A percentile compares a stretch with the other conserved stretches of the same genome.
phyloP scores from a whole-genome alignment of 1,140 invertebrate genomes.

The Venturia canescens region DNA sequence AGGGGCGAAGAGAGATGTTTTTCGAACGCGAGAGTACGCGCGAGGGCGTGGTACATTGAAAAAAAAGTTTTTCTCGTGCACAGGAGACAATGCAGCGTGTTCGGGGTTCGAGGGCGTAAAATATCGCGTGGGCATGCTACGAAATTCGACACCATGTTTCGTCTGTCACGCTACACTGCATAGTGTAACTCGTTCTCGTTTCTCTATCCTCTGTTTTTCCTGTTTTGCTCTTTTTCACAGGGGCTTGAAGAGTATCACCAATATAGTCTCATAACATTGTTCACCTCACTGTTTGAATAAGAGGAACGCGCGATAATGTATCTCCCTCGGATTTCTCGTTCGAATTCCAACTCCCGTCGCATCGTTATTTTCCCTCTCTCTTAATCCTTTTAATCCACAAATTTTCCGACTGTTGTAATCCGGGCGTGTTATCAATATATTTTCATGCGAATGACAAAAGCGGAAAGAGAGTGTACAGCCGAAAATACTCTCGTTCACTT shows the following conservation, averaged over 20 bases:
- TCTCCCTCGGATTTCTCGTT: background rate
- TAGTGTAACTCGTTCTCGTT: background rate
- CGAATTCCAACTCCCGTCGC: background rate
- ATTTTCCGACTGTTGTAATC: background rate
- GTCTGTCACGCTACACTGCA: conserved; percentile 20
- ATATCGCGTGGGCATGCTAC: conserved; percentile 38
- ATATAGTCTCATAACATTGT: background rate
- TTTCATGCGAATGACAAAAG: conserved; percentile 1
- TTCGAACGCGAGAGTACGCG: background rate
- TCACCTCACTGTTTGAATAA: background rate
- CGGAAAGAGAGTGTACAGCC: background rate
- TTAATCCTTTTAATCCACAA: conserved; percentile 19
- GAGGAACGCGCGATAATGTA: background rate
- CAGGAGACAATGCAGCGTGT: background rate
- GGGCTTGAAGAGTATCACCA: background rate
- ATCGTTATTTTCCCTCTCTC: background rate
- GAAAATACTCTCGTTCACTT: background rate
- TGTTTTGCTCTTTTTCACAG: background rate
- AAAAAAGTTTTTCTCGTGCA: conserved; percentile 4
- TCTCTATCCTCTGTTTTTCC: background rate
- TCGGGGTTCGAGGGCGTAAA: background rate
- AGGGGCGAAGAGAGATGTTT: background rate
- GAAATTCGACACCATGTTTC: conserved; percentile 43
- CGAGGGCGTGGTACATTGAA: conserved; percentile 29
- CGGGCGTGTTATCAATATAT: background rate